phyloP scores from a whole-genome alignment of 2,113 vertebrate genomes.

The Uria aalge region DNA sequence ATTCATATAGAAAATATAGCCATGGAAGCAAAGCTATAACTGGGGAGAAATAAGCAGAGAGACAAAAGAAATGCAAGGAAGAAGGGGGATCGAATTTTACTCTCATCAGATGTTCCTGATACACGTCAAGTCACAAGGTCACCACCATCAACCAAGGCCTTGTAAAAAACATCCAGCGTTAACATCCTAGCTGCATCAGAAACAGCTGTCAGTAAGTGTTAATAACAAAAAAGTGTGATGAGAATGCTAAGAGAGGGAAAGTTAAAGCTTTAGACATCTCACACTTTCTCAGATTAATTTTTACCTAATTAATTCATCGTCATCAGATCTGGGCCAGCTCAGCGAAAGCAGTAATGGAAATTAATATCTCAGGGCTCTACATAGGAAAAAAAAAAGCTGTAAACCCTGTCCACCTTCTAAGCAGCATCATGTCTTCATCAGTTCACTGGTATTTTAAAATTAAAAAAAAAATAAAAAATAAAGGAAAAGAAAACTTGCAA shows the following conservation, averaged over 20 bases:
- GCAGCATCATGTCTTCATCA: background rate
- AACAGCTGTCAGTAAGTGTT: background rate
- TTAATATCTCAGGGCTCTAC: background rate
- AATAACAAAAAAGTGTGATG: background rate
- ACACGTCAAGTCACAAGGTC: background rate
- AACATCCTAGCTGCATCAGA: background rate
- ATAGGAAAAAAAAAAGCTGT: background rate
- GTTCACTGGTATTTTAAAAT: background rate
- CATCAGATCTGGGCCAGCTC: background rate
- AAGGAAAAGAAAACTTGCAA: background rate
- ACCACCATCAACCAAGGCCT: background rate
- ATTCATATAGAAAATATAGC: background rate
- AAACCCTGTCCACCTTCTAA: background rate
- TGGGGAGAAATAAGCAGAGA: background rate
- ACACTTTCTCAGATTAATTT: slow-evolving; percentile 1
- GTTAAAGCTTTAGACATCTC: background rate
- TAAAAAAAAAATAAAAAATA: background rate
- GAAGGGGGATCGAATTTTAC: background rate
- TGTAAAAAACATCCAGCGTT: background rate
- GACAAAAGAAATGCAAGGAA: background rate
- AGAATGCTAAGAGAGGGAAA: background rate
- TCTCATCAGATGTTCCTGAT: background rate
- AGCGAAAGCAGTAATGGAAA: background rate
- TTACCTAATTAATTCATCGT: background rate
- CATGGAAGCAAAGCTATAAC: background rate